Conservation (phyloP, 2,113 vertebrate genomes). For the Trichechus manatus region DNA sequence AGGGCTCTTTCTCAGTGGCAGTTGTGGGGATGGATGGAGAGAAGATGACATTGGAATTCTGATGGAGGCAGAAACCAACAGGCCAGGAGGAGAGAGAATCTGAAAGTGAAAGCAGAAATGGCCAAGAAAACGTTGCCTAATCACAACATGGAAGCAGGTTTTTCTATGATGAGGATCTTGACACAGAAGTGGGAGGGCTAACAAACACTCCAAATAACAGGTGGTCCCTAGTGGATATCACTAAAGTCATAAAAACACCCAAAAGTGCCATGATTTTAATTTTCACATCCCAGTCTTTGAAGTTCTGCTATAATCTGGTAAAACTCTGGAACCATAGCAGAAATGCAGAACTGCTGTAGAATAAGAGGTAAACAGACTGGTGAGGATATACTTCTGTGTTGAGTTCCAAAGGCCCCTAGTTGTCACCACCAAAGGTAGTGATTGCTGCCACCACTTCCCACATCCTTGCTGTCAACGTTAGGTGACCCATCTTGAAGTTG, state of each 20-base stretch:
- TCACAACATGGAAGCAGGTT: not conserved
- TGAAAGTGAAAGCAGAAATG: not conserved
- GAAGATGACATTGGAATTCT: not conserved
- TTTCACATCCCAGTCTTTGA: not conserved
- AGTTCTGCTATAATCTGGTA: not conserved
- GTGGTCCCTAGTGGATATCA: not conserved
- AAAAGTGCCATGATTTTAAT: not conserved
- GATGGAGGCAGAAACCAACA: too few species aligned
- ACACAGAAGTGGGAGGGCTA: not conserved
- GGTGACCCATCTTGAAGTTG: not conserved
- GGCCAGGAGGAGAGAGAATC: not conserved
- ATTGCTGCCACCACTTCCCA: not conserved
- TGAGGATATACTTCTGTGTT: not conserved
- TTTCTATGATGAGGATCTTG: not conserved
- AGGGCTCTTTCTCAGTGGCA: not conserved
- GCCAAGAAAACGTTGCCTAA: not conserved
- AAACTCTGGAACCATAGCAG: not conserved
- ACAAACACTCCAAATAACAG: not conserved
- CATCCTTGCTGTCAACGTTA: not conserved
- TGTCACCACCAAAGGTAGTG: not conserved
- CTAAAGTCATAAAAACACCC: not conserved
- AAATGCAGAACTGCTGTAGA: not conserved
- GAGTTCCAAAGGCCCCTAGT: not conserved
- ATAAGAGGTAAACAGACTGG: not conserved
- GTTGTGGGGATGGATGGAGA: not conserved